These are phyloP conservation scores for Pseudococcus jackbeardsleyi DNA, from an alignment of 2,888 invertebrate genomes.

Conservation along the genomic window DNA sequence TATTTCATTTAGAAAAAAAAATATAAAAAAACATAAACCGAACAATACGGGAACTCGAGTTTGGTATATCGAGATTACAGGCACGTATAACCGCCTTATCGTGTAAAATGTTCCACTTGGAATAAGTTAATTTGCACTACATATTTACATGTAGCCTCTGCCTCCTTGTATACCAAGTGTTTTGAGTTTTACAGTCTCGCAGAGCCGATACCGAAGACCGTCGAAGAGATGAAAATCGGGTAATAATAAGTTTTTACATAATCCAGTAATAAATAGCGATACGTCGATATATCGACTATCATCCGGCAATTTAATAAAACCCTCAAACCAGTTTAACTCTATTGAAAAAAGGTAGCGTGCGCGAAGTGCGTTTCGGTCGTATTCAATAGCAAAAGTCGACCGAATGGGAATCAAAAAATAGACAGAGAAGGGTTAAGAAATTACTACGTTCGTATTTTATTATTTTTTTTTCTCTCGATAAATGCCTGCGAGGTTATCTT, in stretches of 20 bases:
- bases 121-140: neutral
- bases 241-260: slow-evolving; percentile 47
- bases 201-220: neutral
- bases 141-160: neutral
- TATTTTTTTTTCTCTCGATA: slow-evolving; percentile 56
- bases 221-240: neutral
- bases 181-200: neutral
- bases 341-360: slow-evolving; percentile 48
- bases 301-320: slow-evolving; percentile 38
- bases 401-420: slow-evolving; percentile 18
- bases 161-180: neutral
- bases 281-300: neutral
- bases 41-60: slow-evolving; percentile 1
- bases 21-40: neutral
- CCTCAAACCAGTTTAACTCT: slow-evolving; percentile 47
- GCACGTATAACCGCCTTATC: neutral
- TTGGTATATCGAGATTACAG: neutral
- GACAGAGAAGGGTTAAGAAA: slow-evolving; percentile 36
- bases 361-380: slow-evolving; percentile 12
- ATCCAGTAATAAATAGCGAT: slow-evolving; percentile 49
- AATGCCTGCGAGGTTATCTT: slow-evolving; percentile 52
- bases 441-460: slow-evolving; percentile 44
- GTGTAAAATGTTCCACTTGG: neutral
- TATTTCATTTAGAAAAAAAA: slow-evolving; percentile 22
- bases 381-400: slow-evolving; percentile 50